Evolutionary conservation across 2,797 vertebrate genomes (phyloP), one percentile per base, ranked within the genome.

Genomic region (Scomberomorus guttatus): DNA sequence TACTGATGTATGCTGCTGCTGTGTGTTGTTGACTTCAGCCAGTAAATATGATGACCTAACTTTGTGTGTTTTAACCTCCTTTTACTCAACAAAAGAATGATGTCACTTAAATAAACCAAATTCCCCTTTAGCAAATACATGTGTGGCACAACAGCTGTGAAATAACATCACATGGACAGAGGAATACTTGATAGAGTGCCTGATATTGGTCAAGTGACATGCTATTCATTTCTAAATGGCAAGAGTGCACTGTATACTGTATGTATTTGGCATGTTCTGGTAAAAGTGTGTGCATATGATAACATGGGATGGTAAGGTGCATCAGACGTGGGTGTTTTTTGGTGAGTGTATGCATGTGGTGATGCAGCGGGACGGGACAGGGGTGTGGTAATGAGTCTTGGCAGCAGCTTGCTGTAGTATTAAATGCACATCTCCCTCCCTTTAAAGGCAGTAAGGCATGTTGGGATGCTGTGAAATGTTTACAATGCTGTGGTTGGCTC

Each of bases 381-480:
- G 60, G 77, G 66, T 82, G 76, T 85, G 69, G 76, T 93, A 92
- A 93, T 93, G 84, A 92, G 81, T 56, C 77, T 86, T 73, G 57
- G 89, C 82, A 85, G 82, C 77, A 79, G 79, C 83, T 77, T 82
- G 72, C 82, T 87, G 86, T 83, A 74, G 79, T 90, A 93, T 93
- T 93, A 92, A 92, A 92, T 82, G 85, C 72, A 80, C 72, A 88
- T 85, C 76, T 77, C 81, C 64, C 57, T 80, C 67, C 59, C 84
- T 85, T 89, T 86, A 88, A 80, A 89, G 84, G 86, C 80, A 87
- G 76, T 92, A 92, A 92, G 93, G 80, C 87, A 91, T 90, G 80
- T 68, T 81, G 75, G 79, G 68, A 80, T 89, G 80, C 81, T 82
- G 89, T 91, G 86, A 93, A 90, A 92, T 92, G 84, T 94, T 94